phyloP scores from a whole-genome alignment of 2,113 vertebrate species.

The Xiphias gladius region DNA sequence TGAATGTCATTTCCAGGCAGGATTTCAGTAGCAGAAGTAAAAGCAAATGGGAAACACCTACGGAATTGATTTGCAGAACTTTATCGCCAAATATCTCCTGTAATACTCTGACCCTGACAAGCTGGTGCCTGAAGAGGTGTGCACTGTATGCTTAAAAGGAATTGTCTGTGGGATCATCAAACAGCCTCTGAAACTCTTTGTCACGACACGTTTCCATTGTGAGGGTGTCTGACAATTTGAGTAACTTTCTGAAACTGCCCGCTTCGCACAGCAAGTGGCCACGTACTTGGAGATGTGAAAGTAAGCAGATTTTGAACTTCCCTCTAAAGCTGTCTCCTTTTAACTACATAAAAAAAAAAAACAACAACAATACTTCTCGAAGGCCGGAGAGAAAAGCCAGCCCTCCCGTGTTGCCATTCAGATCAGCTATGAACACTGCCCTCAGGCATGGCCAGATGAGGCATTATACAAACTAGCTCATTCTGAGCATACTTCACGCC shows the following conservation, averaged over 20 bases:
- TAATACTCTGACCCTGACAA: neutral
- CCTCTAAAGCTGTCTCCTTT: neutral
- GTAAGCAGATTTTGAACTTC: no score
- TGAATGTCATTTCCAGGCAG: neutral
- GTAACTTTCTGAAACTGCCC: neutral
- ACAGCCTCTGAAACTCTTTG: neutral
- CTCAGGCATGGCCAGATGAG: neutral
- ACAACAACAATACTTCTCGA: neutral
- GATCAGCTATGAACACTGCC: accelerated
- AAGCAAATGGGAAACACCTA: neutral
- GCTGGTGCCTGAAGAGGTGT: neutral
- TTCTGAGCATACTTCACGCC: neutral
- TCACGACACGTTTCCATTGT: neutral
- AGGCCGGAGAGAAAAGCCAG: neutral
- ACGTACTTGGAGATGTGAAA: neutral
- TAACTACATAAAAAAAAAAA: neutral
- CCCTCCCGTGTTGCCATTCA: neutral
- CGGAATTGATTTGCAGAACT: neutral
- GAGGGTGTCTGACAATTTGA: neutral
- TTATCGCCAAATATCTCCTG: neutral
- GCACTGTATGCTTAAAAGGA: neutral
- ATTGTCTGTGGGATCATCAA: neutral
- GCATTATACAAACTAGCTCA: neutral
- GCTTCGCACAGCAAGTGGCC: neutral
- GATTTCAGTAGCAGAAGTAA: neutral